Base-by-base conservation (phyloP, 2,888 invertebrate species). In the Chouioia cunea region DNA sequence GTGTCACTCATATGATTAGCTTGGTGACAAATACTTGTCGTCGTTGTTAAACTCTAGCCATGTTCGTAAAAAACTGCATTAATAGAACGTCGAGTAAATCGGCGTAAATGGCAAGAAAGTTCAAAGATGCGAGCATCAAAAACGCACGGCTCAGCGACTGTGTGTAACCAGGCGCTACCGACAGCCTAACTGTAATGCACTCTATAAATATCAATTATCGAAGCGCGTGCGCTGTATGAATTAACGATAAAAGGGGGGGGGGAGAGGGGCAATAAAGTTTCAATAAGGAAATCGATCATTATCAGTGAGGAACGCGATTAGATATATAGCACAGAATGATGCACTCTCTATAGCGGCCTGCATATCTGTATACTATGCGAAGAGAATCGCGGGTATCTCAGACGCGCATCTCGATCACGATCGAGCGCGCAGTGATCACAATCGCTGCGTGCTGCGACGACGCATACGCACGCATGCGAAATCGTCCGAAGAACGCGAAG, bases 271-370 rank as follows among this genome's bases (percentile, higher is more conserved):
- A 73, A 73, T 73, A 73, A 73, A 73, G 70, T 73, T 73, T 73
- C 73, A 73, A 73, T 73, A 73, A 73, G 70, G 73, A 73, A 73
- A 73, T 70, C 73, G 73, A 73, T 70, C 70, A 67, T 73, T 70
- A 73, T 73, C 73, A 65, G 65, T 63, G 47, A 36, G 36, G 36
- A 36, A 27, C 10, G 36, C 36, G 4, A 36, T 36, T 10, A 12
- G 36, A 36, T 36, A 36, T 36, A 36, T 36, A 36, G 36, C 36
- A 1, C 10, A 36, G 36, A 36, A 36, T 36, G 12, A 6, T 36
- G 36, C 10, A 36, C 36, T 36, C 6, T 8, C 6, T 46, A n/a
- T 16, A 15, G 56, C 44, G 56, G 14, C n/a, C n/a, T 64, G 58
- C n/a, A 36, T 36, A 6, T 36, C 2, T 27, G 27, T 27, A 27